Conservation (phyloP, 1,140 invertebrate species). For the Arctopsyche grandis region DNA sequence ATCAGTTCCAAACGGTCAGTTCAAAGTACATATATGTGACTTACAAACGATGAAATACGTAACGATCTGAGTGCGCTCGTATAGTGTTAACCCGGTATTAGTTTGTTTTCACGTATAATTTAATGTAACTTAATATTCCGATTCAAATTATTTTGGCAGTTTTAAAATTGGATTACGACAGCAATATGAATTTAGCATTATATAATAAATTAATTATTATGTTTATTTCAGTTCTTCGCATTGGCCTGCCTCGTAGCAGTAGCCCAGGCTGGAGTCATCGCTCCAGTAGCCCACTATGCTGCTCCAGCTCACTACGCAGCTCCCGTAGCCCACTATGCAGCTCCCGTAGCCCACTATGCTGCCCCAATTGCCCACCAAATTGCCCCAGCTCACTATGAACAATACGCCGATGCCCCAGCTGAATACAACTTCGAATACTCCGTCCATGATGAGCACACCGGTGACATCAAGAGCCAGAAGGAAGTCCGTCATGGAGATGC, state of each 20-base stretch:
- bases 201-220: neutral
- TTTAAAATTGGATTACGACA: too few species aligned
- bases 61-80: too few species aligned
- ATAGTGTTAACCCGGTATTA: too few species aligned
- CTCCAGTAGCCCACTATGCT: slow-evolving; percentile 49
- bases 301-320: slow-evolving; percentile 50
- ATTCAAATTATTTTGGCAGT: too few species aligned
- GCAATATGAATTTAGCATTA: neutral
- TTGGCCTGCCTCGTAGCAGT: slow-evolving; percentile 38
- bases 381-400: slow-evolving; percentile 55
- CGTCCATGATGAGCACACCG: slow-evolving; percentile 67
- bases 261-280: slow-evolving; percentile 35
- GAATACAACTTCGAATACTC: slow-evolving; percentile 68
- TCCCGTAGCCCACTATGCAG: slow-evolving; percentile 44
- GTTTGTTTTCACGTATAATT: too few species aligned
- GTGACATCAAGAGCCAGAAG: slow-evolving; percentile 71
- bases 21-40: too few species aligned
- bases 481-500: slow-evolving; percentile 71
- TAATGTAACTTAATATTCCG: too few species aligned
- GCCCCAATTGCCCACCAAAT: slow-evolving; percentile 56
- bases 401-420: slow-evolving; percentile 60
- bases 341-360: slow-evolving; percentile 50
- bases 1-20: too few species aligned
- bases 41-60: too few species aligned
- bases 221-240: slow-evolving; percentile 25